These are phyloP conservation scores for Pangasius mekongensis DNA, from an alignment of 2,797 vertebrate species.

Conservation along the genomic window DNA sequence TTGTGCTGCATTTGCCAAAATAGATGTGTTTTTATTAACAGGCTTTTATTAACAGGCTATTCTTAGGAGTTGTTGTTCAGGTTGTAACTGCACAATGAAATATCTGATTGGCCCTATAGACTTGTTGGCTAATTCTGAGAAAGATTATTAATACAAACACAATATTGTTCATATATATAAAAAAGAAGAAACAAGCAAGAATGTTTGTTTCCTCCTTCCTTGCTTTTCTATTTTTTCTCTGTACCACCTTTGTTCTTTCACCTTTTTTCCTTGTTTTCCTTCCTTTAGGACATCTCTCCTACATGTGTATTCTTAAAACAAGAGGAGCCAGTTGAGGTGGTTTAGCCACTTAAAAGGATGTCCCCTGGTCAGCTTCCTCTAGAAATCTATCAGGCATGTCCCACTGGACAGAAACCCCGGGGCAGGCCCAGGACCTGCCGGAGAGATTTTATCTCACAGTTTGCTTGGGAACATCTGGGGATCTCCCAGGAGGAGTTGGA, in stretches of 20 bases:
- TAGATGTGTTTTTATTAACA: constrained; percentile 27
- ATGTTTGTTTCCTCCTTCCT: not conserved
- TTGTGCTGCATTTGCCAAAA: constrained; percentile 51
- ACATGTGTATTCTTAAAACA: not conserved
- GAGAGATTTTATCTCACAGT: not conserved
- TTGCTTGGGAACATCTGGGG: not conserved
- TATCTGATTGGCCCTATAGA: not conserved
- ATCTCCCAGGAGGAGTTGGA: not conserved
- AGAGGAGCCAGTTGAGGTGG: not conserved
- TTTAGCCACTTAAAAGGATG: not conserved
- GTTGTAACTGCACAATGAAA: not conserved
- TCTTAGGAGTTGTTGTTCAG: not conserved
- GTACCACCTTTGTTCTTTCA: not conserved
- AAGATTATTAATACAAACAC: not conserved
- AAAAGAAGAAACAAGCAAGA: not conserved
- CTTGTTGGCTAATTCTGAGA: not conserved
- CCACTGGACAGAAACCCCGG: not conserved
- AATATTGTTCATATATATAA: not conserved
- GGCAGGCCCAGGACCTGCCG: not conserved
- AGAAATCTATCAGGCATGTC: not conserved
- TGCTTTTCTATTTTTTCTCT: not conserved
- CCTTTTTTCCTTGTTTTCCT: not conserved
- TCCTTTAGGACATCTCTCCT: not conserved
- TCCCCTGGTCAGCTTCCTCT: not conserved
- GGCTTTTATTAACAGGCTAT: not conserved